These are phyloP conservation scores for Berghia stephanieae DNA, from an alignment of 1,140 invertebrate genomes.

Conservation along the genomic window DNA sequence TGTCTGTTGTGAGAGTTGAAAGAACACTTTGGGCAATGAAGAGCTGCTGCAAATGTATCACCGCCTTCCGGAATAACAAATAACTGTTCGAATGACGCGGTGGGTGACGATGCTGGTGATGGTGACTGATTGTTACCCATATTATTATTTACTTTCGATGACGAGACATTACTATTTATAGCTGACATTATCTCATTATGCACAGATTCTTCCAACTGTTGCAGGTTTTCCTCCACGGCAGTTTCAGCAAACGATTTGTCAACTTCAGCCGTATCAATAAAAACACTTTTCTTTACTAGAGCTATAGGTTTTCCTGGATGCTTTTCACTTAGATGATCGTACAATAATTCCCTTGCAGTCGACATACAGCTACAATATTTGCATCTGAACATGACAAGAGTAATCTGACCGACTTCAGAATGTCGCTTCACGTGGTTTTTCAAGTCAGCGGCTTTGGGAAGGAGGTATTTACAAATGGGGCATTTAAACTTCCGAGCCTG, in stretches of 20 bases:
- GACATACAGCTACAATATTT: slow-evolving; percentile 42
- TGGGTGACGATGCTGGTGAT: not conserved
- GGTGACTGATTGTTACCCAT: too few species aligned
- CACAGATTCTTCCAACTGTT: slow-evolving; percentile 26
- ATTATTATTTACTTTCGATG: too few species aligned
- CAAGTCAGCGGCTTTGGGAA: slow-evolving; percentile 41
- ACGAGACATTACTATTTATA: not conserved
- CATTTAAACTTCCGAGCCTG: slow-evolving; percentile 42
- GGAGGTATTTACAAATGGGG: slow-evolving; percentile 42
- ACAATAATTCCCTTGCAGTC: slow-evolving; percentile 41
- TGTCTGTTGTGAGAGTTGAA: slow-evolving; percentile 31
- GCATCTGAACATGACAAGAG: slow-evolving; percentile 40
- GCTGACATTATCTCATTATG: slow-evolving; percentile 26
- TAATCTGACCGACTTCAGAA: slow-evolving; percentile 41
- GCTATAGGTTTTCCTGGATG: slow-evolving; percentile 40
- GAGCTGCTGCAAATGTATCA: slow-evolving; percentile 25
- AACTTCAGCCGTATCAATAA: slow-evolving; percentile 37
- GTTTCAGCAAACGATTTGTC: slow-evolving; percentile 45
- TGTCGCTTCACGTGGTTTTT: slow-evolving; percentile 41
- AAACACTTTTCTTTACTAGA: slow-evolving; percentile 41
- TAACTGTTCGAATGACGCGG: slow-evolving; percentile 14
- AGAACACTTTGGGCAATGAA: slow-evolving; percentile 40
- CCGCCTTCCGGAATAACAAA: slow-evolving; percentile 36
- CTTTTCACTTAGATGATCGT: slow-evolving; percentile 39
- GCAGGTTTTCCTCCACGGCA: slow-evolving; percentile 34